These are phyloP conservation scores for Botrylloides violaceus DNA, from an alignment of 23 tunicate genomes.

Conservation along the genomic window DNA sequence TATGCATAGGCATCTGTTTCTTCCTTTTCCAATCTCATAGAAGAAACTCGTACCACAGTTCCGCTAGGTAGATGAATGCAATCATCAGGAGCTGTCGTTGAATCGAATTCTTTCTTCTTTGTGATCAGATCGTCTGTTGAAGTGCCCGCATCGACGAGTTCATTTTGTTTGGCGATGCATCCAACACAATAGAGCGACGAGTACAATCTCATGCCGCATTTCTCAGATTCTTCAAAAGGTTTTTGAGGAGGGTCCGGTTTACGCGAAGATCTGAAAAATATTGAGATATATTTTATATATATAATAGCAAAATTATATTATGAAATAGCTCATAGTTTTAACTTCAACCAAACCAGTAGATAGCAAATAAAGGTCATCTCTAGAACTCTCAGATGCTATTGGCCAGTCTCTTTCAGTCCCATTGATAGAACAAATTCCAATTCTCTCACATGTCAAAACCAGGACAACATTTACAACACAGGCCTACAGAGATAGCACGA, in stretches of 20 bases:
- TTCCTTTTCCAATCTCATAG: neutral
- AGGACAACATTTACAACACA: too few species aligned
- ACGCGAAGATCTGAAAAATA: neutral
- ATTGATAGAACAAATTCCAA: too few species aligned
- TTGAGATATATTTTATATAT: too few species aligned
- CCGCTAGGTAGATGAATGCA: constrained; percentile 45
- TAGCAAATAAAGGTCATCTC: too few species aligned
- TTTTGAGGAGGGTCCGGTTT: constrained; percentile 9
- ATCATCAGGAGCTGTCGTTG: constrained; percentile 11
- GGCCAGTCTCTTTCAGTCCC: too few species aligned
- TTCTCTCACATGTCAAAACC: too few species aligned
- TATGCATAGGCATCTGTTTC: constrained; percentile 23
- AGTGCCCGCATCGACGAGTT: constrained; percentile 13
- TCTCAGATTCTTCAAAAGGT: neutral
- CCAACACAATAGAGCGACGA: constrained; percentile 10
- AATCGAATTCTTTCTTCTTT: neutral
- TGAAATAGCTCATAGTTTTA: too few species aligned
- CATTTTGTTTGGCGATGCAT: constrained; percentile 9
- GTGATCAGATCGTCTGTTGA: constrained; percentile 8
- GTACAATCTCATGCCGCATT: neutral
- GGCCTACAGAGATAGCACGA: too few species aligned
- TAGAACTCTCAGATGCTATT: too few species aligned
- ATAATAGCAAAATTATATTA: too few species aligned
- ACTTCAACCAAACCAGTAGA: too few species aligned
- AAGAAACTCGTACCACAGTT: constrained; percentile 27